Conservation (phyloP, 2,888 invertebrate genomes). For the Cynaeus angustus region DNA sequence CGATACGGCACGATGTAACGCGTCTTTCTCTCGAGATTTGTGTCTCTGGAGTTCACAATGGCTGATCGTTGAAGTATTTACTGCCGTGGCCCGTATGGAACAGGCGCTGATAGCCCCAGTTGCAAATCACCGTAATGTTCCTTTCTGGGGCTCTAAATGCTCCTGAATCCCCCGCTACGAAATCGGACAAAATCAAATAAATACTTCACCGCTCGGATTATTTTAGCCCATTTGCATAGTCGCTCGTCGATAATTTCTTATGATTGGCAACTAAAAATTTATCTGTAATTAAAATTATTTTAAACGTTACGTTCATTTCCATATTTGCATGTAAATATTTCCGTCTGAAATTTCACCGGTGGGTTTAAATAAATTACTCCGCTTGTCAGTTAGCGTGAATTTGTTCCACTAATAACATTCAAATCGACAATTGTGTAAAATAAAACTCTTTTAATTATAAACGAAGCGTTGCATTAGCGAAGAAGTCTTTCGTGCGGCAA, state of each 20-base stretch:
- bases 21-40: slow-evolving; percentile 69
- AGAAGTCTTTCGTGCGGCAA: slow-evolving; percentile 19
- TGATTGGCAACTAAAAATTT: slow-evolving; percentile 42
- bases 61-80: slow-evolving; percentile 71
- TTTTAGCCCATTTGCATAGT: slow-evolving; percentile 26
- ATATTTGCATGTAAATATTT: slow-evolving; percentile 36
- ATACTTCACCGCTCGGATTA: slow-evolving; percentile 4
- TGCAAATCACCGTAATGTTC: slow-evolving; percentile 69
- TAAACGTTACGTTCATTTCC: slow-evolving; percentile 31
- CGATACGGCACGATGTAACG: slow-evolving; percentile 61
- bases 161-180: slow-evolving; percentile 41
- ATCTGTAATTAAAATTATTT: slow-evolving; percentile 39
- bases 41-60: slow-evolving; percentile 70
- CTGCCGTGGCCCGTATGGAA: slow-evolving; percentile 66
- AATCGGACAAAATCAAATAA: neutral
- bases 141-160: slow-evolving; percentile 57
- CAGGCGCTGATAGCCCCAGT: slow-evolving; percentile 64
- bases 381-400: slow-evolving; percentile 15
- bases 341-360: slow-evolving; percentile 14
- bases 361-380: slow-evolving; percentile 19
- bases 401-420: slow-evolving; percentile 9
- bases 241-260: slow-evolving; percentile 27
- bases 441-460: slow-evolving; percentile 23
- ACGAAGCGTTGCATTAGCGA: too few relatives aligned
- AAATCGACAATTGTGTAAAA: slow-evolving; percentile 7